Base-by-base conservation (phyloP, 2,797 vertebrate species). In the Nasua narica region DNA sequence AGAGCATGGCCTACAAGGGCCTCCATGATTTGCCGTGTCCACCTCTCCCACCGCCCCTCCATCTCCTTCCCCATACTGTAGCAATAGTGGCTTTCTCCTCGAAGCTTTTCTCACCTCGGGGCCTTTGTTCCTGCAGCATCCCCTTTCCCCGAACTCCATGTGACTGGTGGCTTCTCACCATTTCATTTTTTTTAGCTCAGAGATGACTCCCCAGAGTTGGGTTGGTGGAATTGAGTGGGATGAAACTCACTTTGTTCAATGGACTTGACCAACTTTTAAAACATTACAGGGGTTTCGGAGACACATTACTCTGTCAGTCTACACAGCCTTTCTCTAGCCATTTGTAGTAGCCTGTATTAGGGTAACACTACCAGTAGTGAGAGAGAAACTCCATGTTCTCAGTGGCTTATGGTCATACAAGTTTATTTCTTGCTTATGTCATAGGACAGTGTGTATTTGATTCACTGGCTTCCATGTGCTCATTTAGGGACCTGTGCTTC, bases 21-120 rank as follows among this genome's bases (percentile, higher is more conserved):
- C 50, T 25, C 1, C 0, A 0, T 5, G 25, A 35, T 16, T 7
- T 18, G 14, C 5, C 2, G 0, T 0, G 32, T 15, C 12, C 19
- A 5, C 43, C 69, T 79, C 5, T 52, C 8, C 18, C 48, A 16
- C 10, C 50, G 14, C 21, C 27, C 27, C 25, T 35, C 16, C 2
- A 0, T 5, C 69, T 35, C 19, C 37, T 70, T 50, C 43, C 32
- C 5, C n/a, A n/a, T 7, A 19, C 10, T 13, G 8, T 3, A 4
- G 21, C 3, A 1, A 19, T 16, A 5, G 18, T 37, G 32, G 7
- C 2, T 91, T 70, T 32, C 67, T 83, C 67, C 56, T 46, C 0
- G 1, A 77, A 67, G 2, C 37, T 60, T 16, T 72, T 52, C 48
- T 58, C 13, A 27, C 12, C 10, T 46, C 48, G 16, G 16, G 25